Evolutionary conservation across 2,888 invertebrate species (phyloP), one percentile per base, ranked within the genome.

Genomic region (Dasysyrphus tricinctus): DNA sequence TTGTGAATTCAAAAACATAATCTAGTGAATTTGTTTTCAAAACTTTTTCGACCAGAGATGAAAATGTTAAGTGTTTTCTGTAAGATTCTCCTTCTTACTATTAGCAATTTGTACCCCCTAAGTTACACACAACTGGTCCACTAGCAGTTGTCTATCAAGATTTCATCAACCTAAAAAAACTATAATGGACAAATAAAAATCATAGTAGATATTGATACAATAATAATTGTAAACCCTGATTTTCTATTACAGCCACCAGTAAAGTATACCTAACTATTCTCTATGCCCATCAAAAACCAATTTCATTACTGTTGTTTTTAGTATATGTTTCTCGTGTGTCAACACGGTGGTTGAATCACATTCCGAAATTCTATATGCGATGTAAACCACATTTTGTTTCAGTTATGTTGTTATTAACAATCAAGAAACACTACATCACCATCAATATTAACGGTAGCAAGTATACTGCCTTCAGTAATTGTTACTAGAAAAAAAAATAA

Each of bases 321-420:
- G 16, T 67, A 3, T 24, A 24, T 24, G 1, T 34, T 34, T 67
- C 37, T 11, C 59, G 4, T 51, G 11, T 61, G 29, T 47, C 73
- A 57, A 78, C 72, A 44, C 19, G 19, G 24, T 44, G 37, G 44
- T 72, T 78, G 34, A 59, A 63, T 79, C 63, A 37, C 72, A 65
- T 65, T 72, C 63, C 54, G 63, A 42, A 61, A 63, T 79, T 34
- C 42, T 61, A 63, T 61, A 29, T 59, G 11, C 42, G 12, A 54
- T 51, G 6, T n/a, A 7, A 37, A 65, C 63, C 63, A 24, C 63
- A 78, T 37, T 63, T 78, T 78, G 34, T 65, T 12, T 51, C 42
- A 51, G 32, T 42, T 65, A 32, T 32, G 32, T 51, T 77, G n/a
- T 59, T 70, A n/a, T 63, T 37, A 54, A 24, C 24, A 24, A 54